Evolutionary conservation across 1,140 invertebrate species (phyloP), one percentile per base, ranked within the genome.

Genomic region (Tetranychus urticae): DNA sequence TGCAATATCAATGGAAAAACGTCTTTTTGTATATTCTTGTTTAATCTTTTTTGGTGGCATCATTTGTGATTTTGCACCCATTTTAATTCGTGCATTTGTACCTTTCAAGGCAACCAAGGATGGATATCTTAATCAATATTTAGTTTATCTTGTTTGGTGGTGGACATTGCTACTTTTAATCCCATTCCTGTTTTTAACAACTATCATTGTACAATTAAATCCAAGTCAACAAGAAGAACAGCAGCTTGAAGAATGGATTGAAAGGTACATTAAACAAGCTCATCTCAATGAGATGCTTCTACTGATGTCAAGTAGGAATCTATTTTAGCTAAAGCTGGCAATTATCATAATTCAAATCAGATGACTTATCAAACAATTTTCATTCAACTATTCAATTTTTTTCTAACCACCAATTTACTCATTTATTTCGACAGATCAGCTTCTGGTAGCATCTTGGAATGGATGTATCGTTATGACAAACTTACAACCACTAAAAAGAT

Each of bases 131-230:
- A 97, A 97, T 73, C 75, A 80, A 63, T 90, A 85, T 69, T 94
- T 96, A 72, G 88, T 94, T 0, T 94, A 94, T 72, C 80, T 89
- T 68, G 88, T 87, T 56, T 97, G 91, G 90, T 88, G 83, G 60
- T 94, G 90, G 89, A 84, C 89, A 34, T 70, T 92, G 58, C 70
- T 82, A 14, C 71, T 86, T 31, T 77, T 82, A 0, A 74, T 82
- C 13, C 80, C 83, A 14, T 94, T 88, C 75, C 74, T 52, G 5
- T n/a, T 6, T n/a, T 6, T 52, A 33, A 52, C 33, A 23, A 23
- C 6, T 52, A 14, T 6, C 48, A 52, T 52, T 8, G 39, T 42
- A 5, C 10, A 5, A 42, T 52, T 52, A 33, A 42, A 42, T 42
- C 39, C 39, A 42, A 42, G 5, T 42, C 39, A 42, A 42, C 5